Evolutionary conservation across 2,888 invertebrate genomes (phyloP).

Genomic region (Heteromurus nitidus): DNA sequence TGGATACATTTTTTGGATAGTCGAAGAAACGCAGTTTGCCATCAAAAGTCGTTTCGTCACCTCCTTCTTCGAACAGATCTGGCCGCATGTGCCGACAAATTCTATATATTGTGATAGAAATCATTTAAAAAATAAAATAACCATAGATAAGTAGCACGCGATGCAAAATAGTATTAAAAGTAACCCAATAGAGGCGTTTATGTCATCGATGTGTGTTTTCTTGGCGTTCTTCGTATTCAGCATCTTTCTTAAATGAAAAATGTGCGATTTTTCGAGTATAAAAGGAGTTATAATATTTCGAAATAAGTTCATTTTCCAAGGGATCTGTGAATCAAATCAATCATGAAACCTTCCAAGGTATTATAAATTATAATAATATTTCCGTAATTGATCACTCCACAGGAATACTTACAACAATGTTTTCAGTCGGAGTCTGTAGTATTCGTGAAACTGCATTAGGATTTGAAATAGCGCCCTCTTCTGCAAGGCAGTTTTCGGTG

Average conservation of each 20-base stretch:
- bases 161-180: background rate
- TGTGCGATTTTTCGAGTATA: background rate
- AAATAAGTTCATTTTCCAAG: conserved; percentile 28
- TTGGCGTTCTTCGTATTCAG: background rate
- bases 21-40: background rate
- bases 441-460: background rate
- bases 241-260: background rate
- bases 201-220: conserved; percentile 1
- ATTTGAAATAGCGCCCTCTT: too few species aligned
- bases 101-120: background rate
- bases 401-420: background rate
- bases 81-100: background rate
- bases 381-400: too few species aligned
- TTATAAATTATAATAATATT: too few species aligned
- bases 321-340: conserved; percentile 7
- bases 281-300: background rate
- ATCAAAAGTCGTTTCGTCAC: background rate
- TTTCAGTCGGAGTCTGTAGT: background rate
- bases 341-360: background rate
- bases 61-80: background rate
- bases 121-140: background rate
- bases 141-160: background rate
- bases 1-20: background rate
- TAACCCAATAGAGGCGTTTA: background rate
- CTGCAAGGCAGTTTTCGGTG: background rate